Evolutionary conservation across 2,113 vertebrate species (phyloP).

Genomic region (Microtus richardsoni): DNA sequence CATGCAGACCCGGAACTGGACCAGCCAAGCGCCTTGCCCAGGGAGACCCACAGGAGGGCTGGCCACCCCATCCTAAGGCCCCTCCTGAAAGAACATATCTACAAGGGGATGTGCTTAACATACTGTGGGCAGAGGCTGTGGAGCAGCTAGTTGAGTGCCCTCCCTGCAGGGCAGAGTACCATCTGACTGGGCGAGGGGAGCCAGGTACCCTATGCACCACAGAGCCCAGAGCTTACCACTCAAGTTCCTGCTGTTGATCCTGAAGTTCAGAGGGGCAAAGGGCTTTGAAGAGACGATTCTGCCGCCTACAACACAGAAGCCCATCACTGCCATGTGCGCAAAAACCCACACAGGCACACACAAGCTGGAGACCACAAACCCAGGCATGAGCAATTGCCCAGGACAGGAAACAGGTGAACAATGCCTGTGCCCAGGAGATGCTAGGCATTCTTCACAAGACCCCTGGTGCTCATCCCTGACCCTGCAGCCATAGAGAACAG

Average conservation of each 20-base stretch:
- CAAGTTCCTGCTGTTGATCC: conserved; percentile 99
- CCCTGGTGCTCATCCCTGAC: too few relatives aligned
- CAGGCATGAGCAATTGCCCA: not conserved
- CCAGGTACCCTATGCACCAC: not conserved
- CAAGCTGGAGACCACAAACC: not conserved
- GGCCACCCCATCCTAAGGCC: not conserved
- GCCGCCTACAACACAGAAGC: conserved; percentile 89
- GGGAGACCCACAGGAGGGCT: not conserved
- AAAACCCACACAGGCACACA: not conserved
- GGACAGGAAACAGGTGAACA: not conserved
- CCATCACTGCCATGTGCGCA: not conserved
- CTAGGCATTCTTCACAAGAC: not conserved
- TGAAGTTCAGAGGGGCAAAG: conserved; percentile 99
- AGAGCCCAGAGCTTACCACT: conserved; percentile 90
- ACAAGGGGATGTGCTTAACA: too few relatives aligned
- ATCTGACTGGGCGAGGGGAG: not conserved
- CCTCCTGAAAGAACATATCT: not conserved
- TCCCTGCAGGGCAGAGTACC: not conserved
- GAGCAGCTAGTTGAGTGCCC: not conserved
- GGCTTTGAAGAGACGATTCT: conserved; percentile 99
- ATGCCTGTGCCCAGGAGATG: not conserved
- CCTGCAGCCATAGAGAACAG: not conserved
- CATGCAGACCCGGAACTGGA: not conserved
- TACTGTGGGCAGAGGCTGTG: not conserved
- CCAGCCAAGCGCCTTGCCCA: not conserved